Evolutionary conservation across 2,113 vertebrate genomes (phyloP).

Genomic region (Aptenodytes forsteri): DNA sequence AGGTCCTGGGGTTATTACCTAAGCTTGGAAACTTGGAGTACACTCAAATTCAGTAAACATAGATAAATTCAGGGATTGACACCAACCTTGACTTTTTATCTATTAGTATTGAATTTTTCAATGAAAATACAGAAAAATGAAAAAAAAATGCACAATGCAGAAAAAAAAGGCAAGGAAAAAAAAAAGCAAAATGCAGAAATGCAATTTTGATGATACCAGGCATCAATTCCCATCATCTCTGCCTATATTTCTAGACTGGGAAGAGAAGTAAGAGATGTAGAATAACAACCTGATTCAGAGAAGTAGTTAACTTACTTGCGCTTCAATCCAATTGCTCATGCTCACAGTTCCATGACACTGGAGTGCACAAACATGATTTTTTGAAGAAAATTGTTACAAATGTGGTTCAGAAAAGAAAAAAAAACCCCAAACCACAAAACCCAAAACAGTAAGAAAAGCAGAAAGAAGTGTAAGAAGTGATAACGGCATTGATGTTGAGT

Average conservation of each 20-base stretch:
- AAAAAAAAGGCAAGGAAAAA: not conserved
- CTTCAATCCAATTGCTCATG: not conserved
- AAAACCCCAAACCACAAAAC: not conserved
- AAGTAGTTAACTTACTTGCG: not conserved
- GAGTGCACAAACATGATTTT: not conserved
- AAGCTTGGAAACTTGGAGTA: not conserved
- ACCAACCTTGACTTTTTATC: not conserved
- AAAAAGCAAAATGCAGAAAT: not conserved
- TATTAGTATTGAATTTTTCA: not conserved
- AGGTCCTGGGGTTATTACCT: not conserved
- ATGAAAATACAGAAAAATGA: not conserved
- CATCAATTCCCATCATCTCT: not conserved
- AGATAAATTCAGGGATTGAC: not conserved
- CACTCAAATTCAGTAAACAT: not conserved
- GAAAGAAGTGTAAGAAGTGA: not conserved
- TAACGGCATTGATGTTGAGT: not conserved
- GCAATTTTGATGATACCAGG: not conserved
- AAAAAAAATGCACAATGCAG: not conserved
- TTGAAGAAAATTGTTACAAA: not conserved
- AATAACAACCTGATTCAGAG: not conserved
- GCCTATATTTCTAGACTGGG: not conserved
- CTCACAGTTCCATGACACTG: not conserved
- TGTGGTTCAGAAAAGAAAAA: not conserved
- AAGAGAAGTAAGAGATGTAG: not conserved
- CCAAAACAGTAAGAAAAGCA: not conserved